Evolutionary conservation across 2,888 invertebrate genomes (phyloP), one percentile per base, ranked within the genome.

Genomic region (Nomada ruficornis): DNA sequence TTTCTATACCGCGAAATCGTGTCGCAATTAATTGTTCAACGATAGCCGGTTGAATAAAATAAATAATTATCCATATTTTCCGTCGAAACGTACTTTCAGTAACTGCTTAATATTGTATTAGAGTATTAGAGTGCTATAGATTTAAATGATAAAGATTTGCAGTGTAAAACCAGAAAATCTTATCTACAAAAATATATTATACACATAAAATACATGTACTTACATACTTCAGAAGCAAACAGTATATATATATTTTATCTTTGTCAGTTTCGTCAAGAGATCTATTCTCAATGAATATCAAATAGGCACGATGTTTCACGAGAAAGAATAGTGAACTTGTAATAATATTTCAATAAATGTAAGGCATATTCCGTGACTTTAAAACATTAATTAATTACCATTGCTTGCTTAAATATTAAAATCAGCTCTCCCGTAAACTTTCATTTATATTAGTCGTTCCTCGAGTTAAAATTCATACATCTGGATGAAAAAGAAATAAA

Each of bases 101-200:
- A 47, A 47, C 13, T 15, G 47, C 47, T 13, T 47, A 47, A 15
- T 15, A 15, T 47, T 3, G 15, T 47, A 47, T 47, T 47, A 47
- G 26, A 44, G 15, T 47, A 47, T 47, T 47, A 47, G 26, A 44
- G 26, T 20, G 59, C 20, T 47, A 59, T 29, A 26, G 44, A 81
- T 50, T 26, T 55, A 69, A 29, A 65, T 54, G 60, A 67, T 52
- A 63, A 69, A 50, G 70, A 83, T 55, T n/a, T 42, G 62, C 57
- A 42, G 15, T 70, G 69, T 44, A 69, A 81, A 69, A 64, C 47
- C 52, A 54, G 62, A 75, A 69, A 77, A 23, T 77, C 73, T 83
- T 75, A 76, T 36, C 82, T 84, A 82, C 67, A 85, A 84, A 85
- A 84, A 85, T 82, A 85, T 79, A 85, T 82, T 78, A 71, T 84